Conservation (phyloP, 2,888 invertebrate species). For the Tetragonisca angustula region DNA sequence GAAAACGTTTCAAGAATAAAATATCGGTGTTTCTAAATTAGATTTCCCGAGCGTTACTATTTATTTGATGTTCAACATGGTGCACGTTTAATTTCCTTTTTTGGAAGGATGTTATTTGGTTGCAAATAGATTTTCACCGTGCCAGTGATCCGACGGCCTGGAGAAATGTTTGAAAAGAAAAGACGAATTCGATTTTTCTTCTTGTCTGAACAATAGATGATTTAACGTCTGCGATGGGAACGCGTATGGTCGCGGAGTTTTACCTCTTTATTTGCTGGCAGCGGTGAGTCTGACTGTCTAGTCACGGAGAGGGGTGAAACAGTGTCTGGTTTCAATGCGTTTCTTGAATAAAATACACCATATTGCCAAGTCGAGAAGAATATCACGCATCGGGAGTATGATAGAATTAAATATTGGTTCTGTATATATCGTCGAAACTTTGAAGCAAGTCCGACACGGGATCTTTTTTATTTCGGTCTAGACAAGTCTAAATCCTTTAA, state of each 20-base stretch:
- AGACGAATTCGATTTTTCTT: constrained; percentile 39
- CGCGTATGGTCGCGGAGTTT: constrained; percentile 28
- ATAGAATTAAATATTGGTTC: background rate
- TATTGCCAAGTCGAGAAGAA: constrained; percentile 4
- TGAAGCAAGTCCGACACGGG: too few relatives aligned
- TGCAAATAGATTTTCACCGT: background rate
- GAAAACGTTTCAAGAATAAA: too few relatives aligned
- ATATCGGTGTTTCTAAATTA: background rate
- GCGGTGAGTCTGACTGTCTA: constrained; percentile 17
- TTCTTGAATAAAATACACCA: constrained; percentile 12
- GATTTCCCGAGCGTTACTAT: background rate
- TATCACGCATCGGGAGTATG: background rate
- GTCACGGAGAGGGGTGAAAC: background rate
- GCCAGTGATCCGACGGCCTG: background rate
- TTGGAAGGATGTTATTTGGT: background rate
- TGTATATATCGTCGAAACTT: background rate
- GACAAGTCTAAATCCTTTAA: too few relatives aligned
- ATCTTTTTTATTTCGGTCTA: too few relatives aligned
- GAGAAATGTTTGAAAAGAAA: constrained; percentile 25
- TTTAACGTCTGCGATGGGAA: constrained; percentile 45
- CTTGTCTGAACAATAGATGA: constrained; percentile 49
- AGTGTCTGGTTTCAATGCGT: constrained; percentile 26
- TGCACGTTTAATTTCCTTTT: constrained; percentile 31
- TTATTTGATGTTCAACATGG: too few relatives aligned
- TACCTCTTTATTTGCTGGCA: constrained; percentile 30